Evolutionary conservation across 2,113 vertebrate genomes (phyloP).

Genomic region (Cottus gobio): DNA sequence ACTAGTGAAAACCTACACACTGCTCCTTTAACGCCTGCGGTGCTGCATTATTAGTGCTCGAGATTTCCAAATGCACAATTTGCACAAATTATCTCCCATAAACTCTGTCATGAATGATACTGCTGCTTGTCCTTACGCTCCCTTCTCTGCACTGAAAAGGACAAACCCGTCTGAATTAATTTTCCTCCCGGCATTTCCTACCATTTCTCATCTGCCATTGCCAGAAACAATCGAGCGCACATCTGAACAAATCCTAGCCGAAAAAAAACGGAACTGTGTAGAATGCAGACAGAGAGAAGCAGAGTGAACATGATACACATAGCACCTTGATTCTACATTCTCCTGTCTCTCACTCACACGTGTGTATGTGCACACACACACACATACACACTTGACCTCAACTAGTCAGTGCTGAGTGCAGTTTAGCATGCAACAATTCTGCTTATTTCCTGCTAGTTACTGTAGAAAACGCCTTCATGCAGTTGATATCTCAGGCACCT

Average conservation of each 20-base stretch:
- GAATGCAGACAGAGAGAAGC: not conserved
- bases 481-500: constrained; percentile 30
- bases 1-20: not conserved
- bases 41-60: not conserved
- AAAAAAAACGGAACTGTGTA: not conserved
- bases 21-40: not conserved
- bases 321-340: constrained; percentile 64
- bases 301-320: constrained; percentile 31
- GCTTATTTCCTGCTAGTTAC: constrained; percentile 34
- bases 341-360: constrained; percentile 32
- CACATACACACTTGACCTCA: constrained; percentile 44
- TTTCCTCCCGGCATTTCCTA: not conserved
- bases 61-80: constrained; percentile 18
- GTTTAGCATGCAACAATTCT: constrained; percentile 62
- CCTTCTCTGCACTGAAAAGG: not conserved
- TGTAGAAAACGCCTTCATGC: constrained; percentile 62
- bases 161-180: constrained; percentile 15
- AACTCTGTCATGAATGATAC: not conserved
- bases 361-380: not conserved
- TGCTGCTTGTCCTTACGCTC: not conserved
- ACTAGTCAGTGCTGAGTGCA: constrained; percentile 44
- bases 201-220: not conserved
- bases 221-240: not conserved
- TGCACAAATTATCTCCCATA: not conserved
- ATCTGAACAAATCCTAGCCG: not conserved